phyloP scores from a whole-genome alignment of 2,113 vertebrate species.

The Carettochelys insculpta region DNA sequence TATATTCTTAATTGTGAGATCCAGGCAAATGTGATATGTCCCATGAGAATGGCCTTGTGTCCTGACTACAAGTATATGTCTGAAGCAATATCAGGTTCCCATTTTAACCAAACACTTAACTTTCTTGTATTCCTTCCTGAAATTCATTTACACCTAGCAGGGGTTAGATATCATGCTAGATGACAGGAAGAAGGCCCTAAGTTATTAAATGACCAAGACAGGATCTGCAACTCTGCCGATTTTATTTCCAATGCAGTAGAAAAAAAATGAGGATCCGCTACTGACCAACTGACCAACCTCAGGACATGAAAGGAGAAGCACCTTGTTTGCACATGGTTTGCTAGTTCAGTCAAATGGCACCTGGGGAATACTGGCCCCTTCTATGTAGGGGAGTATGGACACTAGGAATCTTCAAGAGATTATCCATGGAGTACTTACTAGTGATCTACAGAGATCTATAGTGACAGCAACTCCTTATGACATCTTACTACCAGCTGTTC shows the following conservation, averaged over 20 bases:
- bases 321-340: background rate
- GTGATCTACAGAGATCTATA: background rate
- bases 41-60: background rate
- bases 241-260: background rate
- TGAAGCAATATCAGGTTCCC: background rate
- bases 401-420: background rate
- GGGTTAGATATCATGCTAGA: background rate
- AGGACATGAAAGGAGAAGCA: background rate
- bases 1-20: no score
- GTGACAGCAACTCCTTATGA: background rate
- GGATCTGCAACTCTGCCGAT: background rate
- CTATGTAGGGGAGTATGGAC: background rate
- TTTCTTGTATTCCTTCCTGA: constrained; percentile 9
- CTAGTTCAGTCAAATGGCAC: background rate
- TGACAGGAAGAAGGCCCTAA: background rate
- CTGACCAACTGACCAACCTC: background rate
- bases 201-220: rapidly evolving
- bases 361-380: background rate
- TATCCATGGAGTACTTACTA: background rate
- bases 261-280: background rate
- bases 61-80: background rate
- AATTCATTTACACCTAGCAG: background rate
- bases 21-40: background rate
- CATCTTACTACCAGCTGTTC: background rate
- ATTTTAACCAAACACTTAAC: background rate